phyloP scores from a whole-genome alignment of 2,888 invertebrate genomes.

The Drosophila fungiperda region DNA sequence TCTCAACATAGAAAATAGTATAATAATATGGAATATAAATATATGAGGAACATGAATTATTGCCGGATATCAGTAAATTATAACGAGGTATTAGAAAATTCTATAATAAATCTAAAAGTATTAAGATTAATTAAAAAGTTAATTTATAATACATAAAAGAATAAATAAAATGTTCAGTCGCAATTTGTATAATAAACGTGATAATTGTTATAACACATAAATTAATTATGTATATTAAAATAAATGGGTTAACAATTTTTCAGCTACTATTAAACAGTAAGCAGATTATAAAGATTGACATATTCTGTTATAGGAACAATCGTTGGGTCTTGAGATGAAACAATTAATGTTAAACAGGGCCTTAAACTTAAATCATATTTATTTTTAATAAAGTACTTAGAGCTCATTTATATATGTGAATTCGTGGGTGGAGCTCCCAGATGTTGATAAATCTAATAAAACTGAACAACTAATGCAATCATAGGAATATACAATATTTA shows the following conservation, averaged over 20 bases:
- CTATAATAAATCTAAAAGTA: neutral
- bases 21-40: neutral
- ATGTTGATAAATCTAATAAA: conserved; percentile 34
- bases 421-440: neutral
- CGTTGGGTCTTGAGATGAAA: neutral
- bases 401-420: neutral
- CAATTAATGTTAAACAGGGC: neutral
- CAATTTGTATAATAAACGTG: neutral
- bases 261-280: neutral
- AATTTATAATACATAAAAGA: neutral
- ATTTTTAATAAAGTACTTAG: neutral
- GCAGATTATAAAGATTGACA: neutral
- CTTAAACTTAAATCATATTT: neutral
- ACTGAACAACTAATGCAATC: conserved; percentile 20
- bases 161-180: neutral
- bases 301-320: neutral
- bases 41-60: neutral
- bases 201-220: neutral
- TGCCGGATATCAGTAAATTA: neutral
- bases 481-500: conserved; percentile 59
- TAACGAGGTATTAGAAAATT: neutral
- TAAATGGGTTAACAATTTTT: neutral
- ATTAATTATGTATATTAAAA: neutral
- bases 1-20: conserved; percentile 8
- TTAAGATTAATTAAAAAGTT: neutral